Percentiles rank a stretch among this genome's conserved stretches.
Conservation (phyloP, 1,140 invertebrate genomes). For the Sarcophaga bullata region DNA sequence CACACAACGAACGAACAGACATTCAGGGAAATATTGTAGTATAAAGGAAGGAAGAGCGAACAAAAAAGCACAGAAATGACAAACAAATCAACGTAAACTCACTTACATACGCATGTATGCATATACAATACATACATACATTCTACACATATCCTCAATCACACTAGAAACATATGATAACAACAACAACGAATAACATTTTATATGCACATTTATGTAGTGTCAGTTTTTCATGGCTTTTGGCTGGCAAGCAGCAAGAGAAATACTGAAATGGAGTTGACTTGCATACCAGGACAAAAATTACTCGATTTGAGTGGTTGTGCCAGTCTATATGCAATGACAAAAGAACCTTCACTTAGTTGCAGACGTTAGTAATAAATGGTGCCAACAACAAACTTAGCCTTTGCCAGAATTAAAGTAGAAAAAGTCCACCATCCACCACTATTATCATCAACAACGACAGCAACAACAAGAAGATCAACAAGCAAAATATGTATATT, state of each 20-base stretch:
- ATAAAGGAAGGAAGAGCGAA: not conserved
- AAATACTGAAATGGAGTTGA: slow-evolving; percentile 29
- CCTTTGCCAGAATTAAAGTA: not conserved
- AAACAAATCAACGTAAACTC: not conserved
- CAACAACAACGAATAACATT: not conserved
- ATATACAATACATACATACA: no score
- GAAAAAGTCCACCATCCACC: not conserved
- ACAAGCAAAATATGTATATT: not conserved
- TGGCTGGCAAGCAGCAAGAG: not conserved
- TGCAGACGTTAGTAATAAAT: not conserved
- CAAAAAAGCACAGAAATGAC: slow-evolving; percentile 1
- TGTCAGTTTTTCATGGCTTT: slow-evolving; percentile 28
- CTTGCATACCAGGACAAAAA: slow-evolving; percentile 34
- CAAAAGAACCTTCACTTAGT: slow-evolving; percentile 25
- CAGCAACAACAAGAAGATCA: not conserved
- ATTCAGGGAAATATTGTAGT: not conserved
- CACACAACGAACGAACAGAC: not conserved
- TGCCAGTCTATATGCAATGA: not conserved
- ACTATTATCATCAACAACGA: not conserved
- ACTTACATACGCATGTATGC: not conserved
- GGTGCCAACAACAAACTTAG: slow-evolving; percentile 30
- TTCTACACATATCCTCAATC: no score
- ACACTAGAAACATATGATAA: no score
- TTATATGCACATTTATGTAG: slow-evolving; percentile 28
- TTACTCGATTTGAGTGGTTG: not conserved